A percentile compares a stretch with the other conserved stretches of the same genome.
phyloP scores from a whole-genome alignment of 2,888 invertebrate species.

The Euphydryas editha region DNA sequence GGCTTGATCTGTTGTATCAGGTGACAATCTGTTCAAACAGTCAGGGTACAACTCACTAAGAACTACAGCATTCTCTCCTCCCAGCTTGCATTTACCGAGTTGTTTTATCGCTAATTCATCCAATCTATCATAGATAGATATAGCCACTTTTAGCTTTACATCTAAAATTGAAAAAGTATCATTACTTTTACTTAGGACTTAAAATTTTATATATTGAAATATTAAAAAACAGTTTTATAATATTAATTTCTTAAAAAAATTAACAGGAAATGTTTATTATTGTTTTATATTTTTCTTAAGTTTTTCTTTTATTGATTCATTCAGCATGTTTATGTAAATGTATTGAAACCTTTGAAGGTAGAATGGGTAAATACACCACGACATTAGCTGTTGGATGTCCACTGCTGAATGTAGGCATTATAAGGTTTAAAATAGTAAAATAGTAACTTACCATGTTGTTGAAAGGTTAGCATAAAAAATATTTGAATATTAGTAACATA shows the following conservation, averaged over 20 bases:
- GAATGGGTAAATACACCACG: no score
- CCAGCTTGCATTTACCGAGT: constrained; percentile 76
- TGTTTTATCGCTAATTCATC: constrained; percentile 76
- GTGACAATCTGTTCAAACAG: constrained; percentile 82
- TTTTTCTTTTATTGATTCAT: background rate
- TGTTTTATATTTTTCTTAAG: background rate
- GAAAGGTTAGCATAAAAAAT: constrained; percentile 33
- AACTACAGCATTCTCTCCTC: constrained; percentile 85
- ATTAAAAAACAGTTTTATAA: no score
- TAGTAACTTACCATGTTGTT: constrained; percentile 33
- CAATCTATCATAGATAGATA: constrained; percentile 82
- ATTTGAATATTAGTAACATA: constrained; percentile 12
- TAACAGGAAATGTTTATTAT: no score
- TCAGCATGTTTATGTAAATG: no score
- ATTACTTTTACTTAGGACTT: no score
- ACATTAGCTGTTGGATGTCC: no score
- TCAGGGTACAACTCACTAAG: constrained; percentile 86
- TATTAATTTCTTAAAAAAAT: no score
- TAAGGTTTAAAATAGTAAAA: background rate
- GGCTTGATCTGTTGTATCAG: constrained; percentile 81
- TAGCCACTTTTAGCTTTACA: constrained; percentile 82
- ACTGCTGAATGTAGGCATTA: no score
- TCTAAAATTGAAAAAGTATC: constrained; percentile 64
- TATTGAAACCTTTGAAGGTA: no score
- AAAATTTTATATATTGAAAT: no score